Evolutionary conservation across 1,140 invertebrate species (phyloP), one percentile per base, ranked within the genome.

Genomic region (Drosophila serrata): DNA sequence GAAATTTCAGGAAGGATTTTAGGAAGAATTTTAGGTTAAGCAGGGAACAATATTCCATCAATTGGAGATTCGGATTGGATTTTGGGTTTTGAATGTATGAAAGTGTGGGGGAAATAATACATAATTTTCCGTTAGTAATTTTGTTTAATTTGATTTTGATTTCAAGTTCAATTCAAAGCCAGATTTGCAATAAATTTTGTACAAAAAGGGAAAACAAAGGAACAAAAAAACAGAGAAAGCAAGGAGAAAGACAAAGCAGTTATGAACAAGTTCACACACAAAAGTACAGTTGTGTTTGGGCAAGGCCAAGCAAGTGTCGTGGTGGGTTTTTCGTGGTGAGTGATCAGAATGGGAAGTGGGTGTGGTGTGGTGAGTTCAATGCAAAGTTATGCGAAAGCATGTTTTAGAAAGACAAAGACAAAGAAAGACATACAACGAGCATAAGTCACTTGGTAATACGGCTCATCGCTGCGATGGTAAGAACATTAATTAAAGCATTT

Each of bases 371-470:
- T 61, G 64, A n/a, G n/a, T 51, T 86, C 59, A 79, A 62, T 81
- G 85, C 85, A 78, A 46, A 15, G 12, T 79, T 81, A 62, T 85
- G 85, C 85, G 85, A 70, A 90, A 90, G 85, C 88, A 91, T 91
- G 86, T 90, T 80, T 31, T 40, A 88, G 68, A 72, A 72, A 72
- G 68, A 81, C 77, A 87, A 78, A 88, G 81, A 91, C 64, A 91
- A 79, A 92, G 84, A 92, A 90, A 87, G 85, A 91, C 80, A 92
- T 70, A 92, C 81, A 91, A 92, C 91, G 90, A 92, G 91, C 91
- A 92, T 92, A 92, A 92, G 91, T 92, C 81, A 86, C 69, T 76
- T 86, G 49, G 59, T 77, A 67, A 64, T 77, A 77, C 79, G 29
- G 27, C 53, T 63, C 43, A 68, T 63, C 37, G 73, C 51, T 69